Conservation (phyloP, 2,888 invertebrate genomes). For the Colostygia pectinataria region DNA sequence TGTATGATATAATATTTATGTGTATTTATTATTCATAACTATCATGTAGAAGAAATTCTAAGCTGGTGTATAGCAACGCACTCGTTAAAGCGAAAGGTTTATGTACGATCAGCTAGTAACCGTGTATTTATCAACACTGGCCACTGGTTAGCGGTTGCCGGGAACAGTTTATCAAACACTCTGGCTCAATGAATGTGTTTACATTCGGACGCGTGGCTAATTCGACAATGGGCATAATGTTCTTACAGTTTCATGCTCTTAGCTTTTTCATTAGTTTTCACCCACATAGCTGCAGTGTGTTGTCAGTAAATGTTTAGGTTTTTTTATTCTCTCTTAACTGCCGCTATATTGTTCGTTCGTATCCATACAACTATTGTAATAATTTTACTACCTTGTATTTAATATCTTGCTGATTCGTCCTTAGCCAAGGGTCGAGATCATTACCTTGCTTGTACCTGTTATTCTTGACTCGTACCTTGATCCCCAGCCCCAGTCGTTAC, state of each 20-base stretch:
- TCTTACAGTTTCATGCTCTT: background rate
- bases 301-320: background rate
- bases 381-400: constrained; percentile 2
- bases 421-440: constrained; percentile 16
- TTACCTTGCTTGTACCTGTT: constrained; percentile 17
- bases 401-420: constrained; percentile 5
- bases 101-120: constrained; percentile 11
- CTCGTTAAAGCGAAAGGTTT: constrained; percentile 23
- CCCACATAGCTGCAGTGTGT: background rate
- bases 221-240: constrained; percentile 13
- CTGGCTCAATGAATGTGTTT: constrained; percentile 35
- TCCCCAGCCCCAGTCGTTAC: constrained; percentile 10
- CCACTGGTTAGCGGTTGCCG: constrained; percentile 14
- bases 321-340: background rate
- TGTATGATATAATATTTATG: too few relatives aligned
- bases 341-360: too few relatives aligned
- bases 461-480: constrained; percentile 29
- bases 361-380: background rate
- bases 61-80: too few relatives aligned
- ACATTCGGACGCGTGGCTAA: constrained; percentile 36
- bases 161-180: constrained; percentile 34
- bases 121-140: constrained; percentile 35
- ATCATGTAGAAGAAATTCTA: too few relatives aligned
- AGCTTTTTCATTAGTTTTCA: too few relatives aligned
- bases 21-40: too few relatives aligned